Evolutionary conservation across 2,888 invertebrate species (phyloP), one percentile per base, ranked within the genome.

Genomic region (Andrena minutula): DNA sequence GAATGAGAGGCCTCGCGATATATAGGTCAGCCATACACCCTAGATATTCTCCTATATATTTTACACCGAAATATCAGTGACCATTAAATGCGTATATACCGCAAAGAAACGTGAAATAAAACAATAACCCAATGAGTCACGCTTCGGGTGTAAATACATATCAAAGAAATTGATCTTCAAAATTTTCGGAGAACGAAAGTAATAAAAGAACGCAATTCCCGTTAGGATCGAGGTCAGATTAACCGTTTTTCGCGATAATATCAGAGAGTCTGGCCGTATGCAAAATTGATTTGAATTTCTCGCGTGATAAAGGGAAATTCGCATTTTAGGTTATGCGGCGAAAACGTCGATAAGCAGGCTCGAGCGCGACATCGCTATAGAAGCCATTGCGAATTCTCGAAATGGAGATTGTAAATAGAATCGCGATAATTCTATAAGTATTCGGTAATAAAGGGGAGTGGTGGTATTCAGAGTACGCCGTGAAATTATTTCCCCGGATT

Each of bases 261-360:
- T 35, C 20, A 4, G n/a, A 10, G n/a, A 12, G 20, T 23, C 20
- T 16, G 28, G 1, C 8, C 7, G 23, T 23, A 23, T 30, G 23
- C 16, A 47, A 7, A 28, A 61, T 23, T 10, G 23, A 53, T 20
- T 26, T 35, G 5, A 60, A 5, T 16, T 12, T 23, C 7, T 35
- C 7, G 2, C 0, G 6, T 41, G 23, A 6, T 28, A 41, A 28
- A 20, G 16, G 0, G 23, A 23, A 23, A 20, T 56, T 56, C 2
- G 41, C 20, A 32, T 79, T 78, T 70, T 79, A 79, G 79, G 79
- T 79, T 79, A 79, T 77, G 60, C 64, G 64, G 51, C n/a, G 51
- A 58, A 28, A 35, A 68, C 10, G 30, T 41, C 23, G 20, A 41
- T 26, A 12, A 30, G 28, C 2, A 49, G 1, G n/a, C 28, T 4